Percentiles rank a stretch among this genome's conserved stretches.
These are phyloP conservation scores for Mixornis gularis DNA, from an alignment of 2,113 vertebrate species.

Conservation along the genomic window DNA sequence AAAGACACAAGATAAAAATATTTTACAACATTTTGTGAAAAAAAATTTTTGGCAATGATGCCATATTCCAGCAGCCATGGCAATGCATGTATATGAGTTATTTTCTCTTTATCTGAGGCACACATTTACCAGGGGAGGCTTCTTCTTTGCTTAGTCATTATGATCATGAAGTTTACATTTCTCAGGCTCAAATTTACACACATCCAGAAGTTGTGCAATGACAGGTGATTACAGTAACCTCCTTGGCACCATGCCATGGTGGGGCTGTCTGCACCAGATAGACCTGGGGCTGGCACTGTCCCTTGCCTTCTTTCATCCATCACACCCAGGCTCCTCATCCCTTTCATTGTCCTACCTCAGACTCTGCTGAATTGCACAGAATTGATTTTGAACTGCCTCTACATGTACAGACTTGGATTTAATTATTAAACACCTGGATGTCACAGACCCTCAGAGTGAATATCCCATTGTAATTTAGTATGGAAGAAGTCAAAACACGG, in stretches of 20 bases:
- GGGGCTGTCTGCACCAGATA: not conserved
- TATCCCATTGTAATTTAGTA: not conserved
- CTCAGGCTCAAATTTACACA: not conserved
- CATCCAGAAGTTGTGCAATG: not conserved
- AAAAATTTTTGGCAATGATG: not conserved
- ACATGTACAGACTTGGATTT: not conserved
- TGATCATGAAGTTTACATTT: not conserved
- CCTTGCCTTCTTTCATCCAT: not conserved
- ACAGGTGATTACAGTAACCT: not conserved
- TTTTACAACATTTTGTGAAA: not conserved
- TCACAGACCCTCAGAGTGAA: not conserved
- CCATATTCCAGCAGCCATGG: not conserved
- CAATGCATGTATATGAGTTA: accelerated
- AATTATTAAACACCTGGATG: not conserved
- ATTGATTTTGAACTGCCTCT: not conserved
- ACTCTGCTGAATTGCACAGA: not conserved
- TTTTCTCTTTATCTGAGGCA: not conserved
- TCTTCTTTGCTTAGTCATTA: not conserved
- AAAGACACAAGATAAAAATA: not conserved
- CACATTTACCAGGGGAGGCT: not conserved
- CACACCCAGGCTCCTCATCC: not conserved
- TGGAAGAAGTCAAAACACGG: not conserved
- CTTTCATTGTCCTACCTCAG: not conserved
- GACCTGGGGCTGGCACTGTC: not conserved
- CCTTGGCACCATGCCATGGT: accelerated